Evolutionary conservation across 2,797 vertebrate genomes (phyloP).

Genomic region (Sciaenops ocellatus): DNA sequence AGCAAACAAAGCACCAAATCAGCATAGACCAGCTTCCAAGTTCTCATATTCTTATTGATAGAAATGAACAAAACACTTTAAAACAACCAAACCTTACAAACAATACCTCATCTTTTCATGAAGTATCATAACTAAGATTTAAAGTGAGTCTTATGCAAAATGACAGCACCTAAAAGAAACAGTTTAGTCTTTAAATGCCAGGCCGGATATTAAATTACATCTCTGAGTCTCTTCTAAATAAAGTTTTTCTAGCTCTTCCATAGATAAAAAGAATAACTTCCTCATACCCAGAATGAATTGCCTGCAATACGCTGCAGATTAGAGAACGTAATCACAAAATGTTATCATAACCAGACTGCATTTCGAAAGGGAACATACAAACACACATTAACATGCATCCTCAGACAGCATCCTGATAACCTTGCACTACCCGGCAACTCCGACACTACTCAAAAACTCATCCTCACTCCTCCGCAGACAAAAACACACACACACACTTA

Average conservation of each 20-base stretch:
- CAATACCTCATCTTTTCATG: background rate
- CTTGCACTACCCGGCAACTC: slow-evolving; percentile 43
- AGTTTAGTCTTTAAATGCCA: background rate
- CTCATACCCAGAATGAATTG: background rate
- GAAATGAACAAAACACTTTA: background rate
- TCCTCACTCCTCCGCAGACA: slow-evolving; percentile 19
- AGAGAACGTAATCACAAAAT: background rate
- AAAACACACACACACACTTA: slow-evolving; percentile 7
- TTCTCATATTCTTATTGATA: background rate
- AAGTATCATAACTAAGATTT: background rate
- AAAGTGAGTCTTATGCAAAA: background rate
- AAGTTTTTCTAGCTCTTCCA: slow-evolving; percentile 30
- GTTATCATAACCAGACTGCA: slow-evolving; percentile 5
- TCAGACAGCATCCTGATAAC: slow-evolving; percentile 43
- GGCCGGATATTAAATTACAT: background rate
- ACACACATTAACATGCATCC: slow-evolving; percentile 31
- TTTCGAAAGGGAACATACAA: slow-evolving; percentile 13
- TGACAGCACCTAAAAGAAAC: background rate
- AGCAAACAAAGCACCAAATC: slow-evolving; percentile 1
- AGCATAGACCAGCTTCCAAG: background rate
- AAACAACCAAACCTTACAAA: slow-evolving; percentile 2
- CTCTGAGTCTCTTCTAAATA: slow-evolving; percentile 8
- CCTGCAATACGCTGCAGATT: slow-evolving; percentile 7
- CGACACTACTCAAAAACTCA: slow-evolving; percentile 43
- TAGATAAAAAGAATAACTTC: slow-evolving; percentile 1